Evolutionary conservation across 1,140 invertebrate species (phyloP), one percentile per base, ranked within the genome.

Genomic region (Drosophila asahinai): DNA sequence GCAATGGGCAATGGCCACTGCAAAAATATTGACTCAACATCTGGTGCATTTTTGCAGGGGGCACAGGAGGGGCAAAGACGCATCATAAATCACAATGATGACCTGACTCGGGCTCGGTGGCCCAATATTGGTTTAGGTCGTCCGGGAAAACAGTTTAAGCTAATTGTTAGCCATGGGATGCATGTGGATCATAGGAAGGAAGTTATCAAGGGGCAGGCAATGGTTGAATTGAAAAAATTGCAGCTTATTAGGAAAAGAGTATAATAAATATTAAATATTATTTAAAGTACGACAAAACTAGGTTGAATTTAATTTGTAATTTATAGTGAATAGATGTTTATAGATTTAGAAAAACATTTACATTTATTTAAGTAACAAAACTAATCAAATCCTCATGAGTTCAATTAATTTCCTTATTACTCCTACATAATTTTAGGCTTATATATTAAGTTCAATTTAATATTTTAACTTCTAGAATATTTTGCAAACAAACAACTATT

Each of bases 21-120:
- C 65, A 73, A 73, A 73, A 73, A 73, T 73, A 73, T 73, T 73
- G 38, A 73, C 70, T 73, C 38, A 73, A 73, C 65, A 72, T 47
- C 58, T 51, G 59, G 33, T 22, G 63, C 63, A 36, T 66, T 66
- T 72, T 60, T 73, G 67, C 67, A 33, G 45, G 52, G 40, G 43
- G 17, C 3, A 12, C 9, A 14, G 42, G 33, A 11, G 33, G 33
- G 25, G 19, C 19, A 7, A 55, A 40, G 27, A 38, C n/a, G 45
- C 38, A 49, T 40, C 67, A 73, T 73, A 73, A 73, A 73, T 73
- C 70, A 73, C 57, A 73, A 61, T 73, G 67, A 61, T 73, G 68
- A 47, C 36, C 67, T 49, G 67, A 30, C 27, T 30, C 38, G 38
- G 70, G 52, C 17, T 12, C 15, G 33, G 43, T 51, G 67, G 52